Conservation (phyloP, 2,113 vertebrate genomes). For the Salvator merianae region DNA sequence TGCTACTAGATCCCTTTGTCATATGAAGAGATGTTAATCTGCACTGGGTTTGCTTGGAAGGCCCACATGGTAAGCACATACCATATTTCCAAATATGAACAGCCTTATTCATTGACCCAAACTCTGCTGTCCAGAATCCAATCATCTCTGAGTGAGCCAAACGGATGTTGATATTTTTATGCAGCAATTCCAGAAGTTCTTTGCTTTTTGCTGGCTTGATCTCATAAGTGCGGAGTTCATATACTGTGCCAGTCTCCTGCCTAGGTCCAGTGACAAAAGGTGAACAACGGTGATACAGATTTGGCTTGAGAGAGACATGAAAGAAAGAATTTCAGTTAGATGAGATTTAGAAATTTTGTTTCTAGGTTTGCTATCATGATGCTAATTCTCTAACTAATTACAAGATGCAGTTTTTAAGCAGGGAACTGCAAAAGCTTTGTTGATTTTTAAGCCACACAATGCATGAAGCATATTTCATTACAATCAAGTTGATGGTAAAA, state of each 20-base stretch:
- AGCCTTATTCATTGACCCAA: slow-evolving; percentile 84
- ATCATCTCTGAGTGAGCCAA: slow-evolving; percentile 86
- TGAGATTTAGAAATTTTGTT: accelerated
- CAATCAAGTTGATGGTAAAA: background rate
- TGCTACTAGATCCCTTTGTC: no score
- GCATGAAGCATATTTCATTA: background rate
- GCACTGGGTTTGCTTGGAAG: background rate
- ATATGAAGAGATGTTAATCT: background rate
- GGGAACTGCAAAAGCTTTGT: background rate
- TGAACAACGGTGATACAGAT: slow-evolving; percentile 53
- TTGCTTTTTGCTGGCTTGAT: slow-evolving; percentile 83
- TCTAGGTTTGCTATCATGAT: background rate
- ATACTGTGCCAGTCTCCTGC: slow-evolving; percentile 78
- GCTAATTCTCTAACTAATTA: background rate
- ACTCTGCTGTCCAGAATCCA: slow-evolving; percentile 89
- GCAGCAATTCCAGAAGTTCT: slow-evolving; percentile 82
- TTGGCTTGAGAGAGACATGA: slow-evolving; percentile 21
- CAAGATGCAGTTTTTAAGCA: background rate
- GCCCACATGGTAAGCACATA: slow-evolving; percentile 53
- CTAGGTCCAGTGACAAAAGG: slow-evolving; percentile 78
- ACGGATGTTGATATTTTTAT: slow-evolving; percentile 82
- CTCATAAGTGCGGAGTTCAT: slow-evolving; percentile 89
- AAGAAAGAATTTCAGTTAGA: background rate
- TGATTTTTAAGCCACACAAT: background rate
- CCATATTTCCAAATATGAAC: slow-evolving; percentile 93